phyloP scores from a whole-genome alignment of 2,888 invertebrate species.

The Erebia epiphron region DNA sequence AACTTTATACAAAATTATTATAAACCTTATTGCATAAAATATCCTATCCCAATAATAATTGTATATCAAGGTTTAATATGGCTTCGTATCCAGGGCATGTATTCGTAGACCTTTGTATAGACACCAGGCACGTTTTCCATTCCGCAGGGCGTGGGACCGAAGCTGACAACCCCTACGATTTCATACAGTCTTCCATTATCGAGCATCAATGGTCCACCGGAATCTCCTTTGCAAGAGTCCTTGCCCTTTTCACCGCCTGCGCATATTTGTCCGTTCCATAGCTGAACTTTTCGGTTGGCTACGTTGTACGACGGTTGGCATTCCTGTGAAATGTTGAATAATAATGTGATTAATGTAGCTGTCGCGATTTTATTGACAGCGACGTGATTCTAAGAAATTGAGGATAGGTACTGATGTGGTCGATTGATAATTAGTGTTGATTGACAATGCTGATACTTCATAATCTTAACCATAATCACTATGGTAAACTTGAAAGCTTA shows the following conservation, averaged over 20 bases:
- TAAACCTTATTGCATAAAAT: conserved; percentile 9
- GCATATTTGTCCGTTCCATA: conserved; percentile 72
- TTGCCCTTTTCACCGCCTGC: conserved; percentile 82
- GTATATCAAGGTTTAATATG: conserved; percentile 52
- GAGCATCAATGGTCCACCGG: conserved; percentile 85
- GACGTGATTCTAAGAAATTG: no score
- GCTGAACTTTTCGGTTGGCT: conserved; percentile 39
- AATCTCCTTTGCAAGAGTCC: conserved; percentile 85
- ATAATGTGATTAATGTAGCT: background rate
- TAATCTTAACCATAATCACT: no score
- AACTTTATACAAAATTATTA: conserved; percentile 21
- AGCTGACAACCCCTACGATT: conserved; percentile 83
- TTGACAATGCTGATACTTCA: no score
- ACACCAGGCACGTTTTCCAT: conserved; percentile 84
- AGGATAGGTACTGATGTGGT: no score
- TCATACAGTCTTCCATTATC: conserved; percentile 53
- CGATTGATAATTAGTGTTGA: no score
- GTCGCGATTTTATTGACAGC: background rate
- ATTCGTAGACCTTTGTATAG: conserved; percentile 83
- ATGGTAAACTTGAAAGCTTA: no score
- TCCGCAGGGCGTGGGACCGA: conserved; percentile 85
- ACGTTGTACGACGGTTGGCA: conserved; percentile 50
- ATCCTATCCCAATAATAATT: background rate
- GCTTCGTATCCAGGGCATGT: conserved; percentile 81
- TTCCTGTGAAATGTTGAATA: conserved; percentile 43